Conservation (phyloP, 1,140 invertebrate genomes). For the Notospermus geniculatus region DNA sequence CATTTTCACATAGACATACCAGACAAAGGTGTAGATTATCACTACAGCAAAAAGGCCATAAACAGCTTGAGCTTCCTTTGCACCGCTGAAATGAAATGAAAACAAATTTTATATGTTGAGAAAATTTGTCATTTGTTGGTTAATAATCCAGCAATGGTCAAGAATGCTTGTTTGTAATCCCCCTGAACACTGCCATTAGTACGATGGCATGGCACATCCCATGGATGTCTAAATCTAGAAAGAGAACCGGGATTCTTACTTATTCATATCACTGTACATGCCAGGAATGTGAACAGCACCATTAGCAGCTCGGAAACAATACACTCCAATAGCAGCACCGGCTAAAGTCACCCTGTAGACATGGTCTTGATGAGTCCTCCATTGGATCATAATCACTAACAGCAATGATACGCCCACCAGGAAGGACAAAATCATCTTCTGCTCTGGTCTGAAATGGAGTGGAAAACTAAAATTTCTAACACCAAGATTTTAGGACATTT, state of each 20-base stretch:
- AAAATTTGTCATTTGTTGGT: too few relatives aligned
- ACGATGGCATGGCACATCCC: too few relatives aligned
- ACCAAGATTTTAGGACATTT: neutral
- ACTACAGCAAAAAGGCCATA: constrained; percentile 9
- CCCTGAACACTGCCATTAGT: too few relatives aligned
- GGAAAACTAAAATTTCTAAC: constrained; percentile 10
- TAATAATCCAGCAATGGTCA: too few relatives aligned
- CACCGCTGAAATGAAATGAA: constrained; percentile 34
- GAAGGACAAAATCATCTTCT: constrained; percentile 33
- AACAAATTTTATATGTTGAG: too few relatives aligned
- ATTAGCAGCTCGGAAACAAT: constrained; percentile 32
- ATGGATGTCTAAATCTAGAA: too few relatives aligned
- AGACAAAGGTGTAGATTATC: too few relatives aligned
- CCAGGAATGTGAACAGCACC: constrained; percentile 26
- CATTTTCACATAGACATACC: neutral
- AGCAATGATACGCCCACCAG: constrained; percentile 28
- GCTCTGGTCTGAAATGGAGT: constrained; percentile 45
- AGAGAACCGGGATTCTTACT: too few relatives aligned
- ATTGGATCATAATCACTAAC: constrained; percentile 24
- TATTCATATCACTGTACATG: neutral
- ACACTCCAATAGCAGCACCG: constrained; percentile 19
- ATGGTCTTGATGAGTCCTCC: neutral
- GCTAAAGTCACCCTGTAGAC: constrained; percentile 1
- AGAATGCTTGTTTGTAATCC: too few relatives aligned
- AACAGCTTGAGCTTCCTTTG: constrained; percentile 28